Percentiles rank a stretch among this genome's conserved stretches.
Conservation (phyloP, 1,140 invertebrate species). For the Limonius californicus region DNA sequence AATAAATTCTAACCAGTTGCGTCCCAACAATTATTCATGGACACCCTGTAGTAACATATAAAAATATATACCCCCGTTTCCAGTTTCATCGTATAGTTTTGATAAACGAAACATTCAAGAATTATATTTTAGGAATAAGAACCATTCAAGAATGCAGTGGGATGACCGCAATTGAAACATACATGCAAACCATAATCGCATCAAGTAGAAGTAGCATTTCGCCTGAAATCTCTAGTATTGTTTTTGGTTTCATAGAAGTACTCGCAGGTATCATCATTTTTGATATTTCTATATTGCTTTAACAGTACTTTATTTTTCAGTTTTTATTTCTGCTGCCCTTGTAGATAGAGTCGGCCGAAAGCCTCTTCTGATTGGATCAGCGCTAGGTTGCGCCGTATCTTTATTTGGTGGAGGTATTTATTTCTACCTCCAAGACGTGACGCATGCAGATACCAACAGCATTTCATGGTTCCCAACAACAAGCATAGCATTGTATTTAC, state of each 20-base stretch:
- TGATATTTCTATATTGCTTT: too few relatives aligned
- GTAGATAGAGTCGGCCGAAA: constrained; percentile 38
- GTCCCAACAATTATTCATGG: too few relatives aligned
- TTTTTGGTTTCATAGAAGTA: too few relatives aligned
- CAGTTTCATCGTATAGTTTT: too few relatives aligned
- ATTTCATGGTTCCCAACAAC: too few relatives aligned
- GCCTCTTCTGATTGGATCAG: constrained; percentile 30
- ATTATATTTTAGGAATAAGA: constrained; percentile 25
- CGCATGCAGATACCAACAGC: too few relatives aligned
- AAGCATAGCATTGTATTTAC: constrained; percentile 36
- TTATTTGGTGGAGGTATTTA: constrained; percentile 36
- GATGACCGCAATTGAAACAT: constrained; percentile 22
- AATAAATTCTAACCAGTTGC: too few relatives aligned
- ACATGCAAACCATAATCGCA: constrained; percentile 28
- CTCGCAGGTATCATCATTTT: constrained; percentile 21
- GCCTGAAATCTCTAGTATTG: constrained; percentile 25
- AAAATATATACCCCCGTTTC: too few relatives aligned
- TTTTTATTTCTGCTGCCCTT: too few relatives aligned
- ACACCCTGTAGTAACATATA: too few relatives aligned
- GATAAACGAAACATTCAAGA: too few relatives aligned
- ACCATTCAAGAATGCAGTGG: constrained; percentile 25
- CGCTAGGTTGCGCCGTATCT: constrained; percentile 30
- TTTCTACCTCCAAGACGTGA: constrained; percentile 22
- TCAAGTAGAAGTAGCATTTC: constrained; percentile 26
- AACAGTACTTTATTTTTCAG: constrained; percentile 27